phyloP scores from a whole-genome alignment of 2,797 vertebrate species.

The Halcyon badia region DNA sequence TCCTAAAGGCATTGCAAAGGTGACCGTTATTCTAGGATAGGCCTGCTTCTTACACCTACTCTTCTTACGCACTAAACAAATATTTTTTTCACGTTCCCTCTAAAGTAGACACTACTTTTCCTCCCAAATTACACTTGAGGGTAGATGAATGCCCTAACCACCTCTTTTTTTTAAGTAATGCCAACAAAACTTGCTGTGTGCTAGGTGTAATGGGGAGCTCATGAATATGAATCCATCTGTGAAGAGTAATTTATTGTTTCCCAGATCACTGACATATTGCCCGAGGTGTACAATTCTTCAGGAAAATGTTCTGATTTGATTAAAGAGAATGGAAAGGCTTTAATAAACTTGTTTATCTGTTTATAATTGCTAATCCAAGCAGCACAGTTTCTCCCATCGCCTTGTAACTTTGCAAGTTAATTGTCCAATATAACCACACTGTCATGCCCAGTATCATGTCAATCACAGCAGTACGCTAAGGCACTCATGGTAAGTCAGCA shows the following conservation, averaged over 20 bases:
- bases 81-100: background rate
- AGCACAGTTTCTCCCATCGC: background rate
- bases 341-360: conserved; percentile 15
- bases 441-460: background rate
- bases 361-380: background rate
- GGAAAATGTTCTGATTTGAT: background rate
- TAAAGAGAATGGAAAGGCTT: background rate
- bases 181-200: background rate
- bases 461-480: background rate
- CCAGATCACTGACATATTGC: background rate
- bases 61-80: background rate
- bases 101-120: background rate
- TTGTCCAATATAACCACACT: background rate
- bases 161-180: background rate
- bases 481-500: background rate
- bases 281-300: conserved; percentile 5
- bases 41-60: background rate
- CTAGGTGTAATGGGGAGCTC: background rate
- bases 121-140: background rate
- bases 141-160: background rate
- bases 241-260: background rate
- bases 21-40: background rate
- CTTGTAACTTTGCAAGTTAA: background rate
- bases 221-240: background rate
- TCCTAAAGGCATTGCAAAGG: background rate